phyloP scores from a whole-genome alignment of 2,797 vertebrate genomes.

The Anguilla pacifica region DNA sequence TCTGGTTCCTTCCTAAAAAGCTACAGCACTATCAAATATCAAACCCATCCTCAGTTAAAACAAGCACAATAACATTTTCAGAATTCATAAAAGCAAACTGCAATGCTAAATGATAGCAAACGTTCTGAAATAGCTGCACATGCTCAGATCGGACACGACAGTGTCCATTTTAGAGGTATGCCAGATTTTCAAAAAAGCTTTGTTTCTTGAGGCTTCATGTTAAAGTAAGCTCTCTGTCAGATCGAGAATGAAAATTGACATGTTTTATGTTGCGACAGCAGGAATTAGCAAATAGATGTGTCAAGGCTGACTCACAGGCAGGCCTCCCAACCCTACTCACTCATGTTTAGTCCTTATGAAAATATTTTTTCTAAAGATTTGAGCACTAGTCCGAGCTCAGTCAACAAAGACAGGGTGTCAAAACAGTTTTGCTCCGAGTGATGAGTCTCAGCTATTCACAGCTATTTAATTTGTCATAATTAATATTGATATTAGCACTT shows the following conservation, averaged over 20 bases:
- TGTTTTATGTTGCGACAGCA: not conserved
- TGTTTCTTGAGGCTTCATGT: not conserved
- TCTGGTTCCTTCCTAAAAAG: not conserved
- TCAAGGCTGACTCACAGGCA: not conserved
- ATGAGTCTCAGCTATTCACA: constrained; percentile 28
- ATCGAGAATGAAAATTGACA: not conserved
- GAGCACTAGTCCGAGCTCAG: not conserved
- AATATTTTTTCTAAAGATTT: not conserved
- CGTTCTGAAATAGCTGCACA: not conserved
- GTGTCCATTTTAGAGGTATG: not conserved
- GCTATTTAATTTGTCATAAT: constrained; percentile 30
- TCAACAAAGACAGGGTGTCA: constrained; percentile 31
- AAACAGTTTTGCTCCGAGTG: constrained; percentile 22
- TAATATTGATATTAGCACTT: constrained; percentile 38
- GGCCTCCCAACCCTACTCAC: not conserved
- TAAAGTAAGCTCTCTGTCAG: not conserved
- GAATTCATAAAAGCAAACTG: not conserved
- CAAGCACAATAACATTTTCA: not conserved
- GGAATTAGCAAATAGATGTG: not conserved
- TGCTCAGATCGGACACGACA: not conserved
- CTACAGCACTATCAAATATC: not conserved
- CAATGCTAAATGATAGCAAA: too few relatives aligned
- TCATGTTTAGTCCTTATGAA: constrained; percentile 7
- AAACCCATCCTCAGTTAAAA: not conserved
- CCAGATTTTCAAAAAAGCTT: not conserved